Evolutionary conservation across 2,113 vertebrate genomes (phyloP).

Genomic region (Pseudopodoces humilis): DNA sequence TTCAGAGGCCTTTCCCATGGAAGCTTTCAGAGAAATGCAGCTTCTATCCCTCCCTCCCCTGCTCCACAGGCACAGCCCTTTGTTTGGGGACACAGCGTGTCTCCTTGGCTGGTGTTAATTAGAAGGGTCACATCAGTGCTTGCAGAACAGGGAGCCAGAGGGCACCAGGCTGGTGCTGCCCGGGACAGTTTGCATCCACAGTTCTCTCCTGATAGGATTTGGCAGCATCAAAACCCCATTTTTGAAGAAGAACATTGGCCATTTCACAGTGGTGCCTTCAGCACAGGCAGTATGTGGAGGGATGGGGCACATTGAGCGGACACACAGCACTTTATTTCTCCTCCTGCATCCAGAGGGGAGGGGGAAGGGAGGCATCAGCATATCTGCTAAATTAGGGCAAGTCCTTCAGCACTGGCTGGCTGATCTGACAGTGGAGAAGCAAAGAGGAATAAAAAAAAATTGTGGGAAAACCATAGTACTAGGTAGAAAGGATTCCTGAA

Average conservation of each 20-base stretch:
- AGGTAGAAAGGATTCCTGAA: not conserved
- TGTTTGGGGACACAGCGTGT: not conserved
- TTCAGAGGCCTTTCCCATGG: not conserved
- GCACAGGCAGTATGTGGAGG: not conserved
- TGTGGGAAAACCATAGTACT: not conserved
- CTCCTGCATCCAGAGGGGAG: not conserved
- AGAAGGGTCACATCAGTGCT: not conserved
- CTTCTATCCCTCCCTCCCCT: not conserved
- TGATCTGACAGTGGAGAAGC: not conserved
- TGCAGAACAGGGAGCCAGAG: not conserved
- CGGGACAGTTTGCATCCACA: not conserved
- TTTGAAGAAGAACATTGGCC: not conserved
- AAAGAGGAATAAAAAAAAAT: not conserved
- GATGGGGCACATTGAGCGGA: rapidly evolving
- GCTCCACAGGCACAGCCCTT: not conserved
- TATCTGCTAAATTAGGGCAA: constrained; percentile 36
- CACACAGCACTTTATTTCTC: not conserved
- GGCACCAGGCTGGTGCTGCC: not conserved
- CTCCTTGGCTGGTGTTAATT: not conserved
- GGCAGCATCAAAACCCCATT: not conserved
- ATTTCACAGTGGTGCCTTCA: not conserved
- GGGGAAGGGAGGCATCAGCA: not conserved
- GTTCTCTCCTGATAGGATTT: not conserved
- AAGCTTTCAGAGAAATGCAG: not conserved
- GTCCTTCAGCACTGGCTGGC: not conserved